These are phyloP conservation scores for Aix galericulata DNA, from an alignment of 2,113 vertebrate species.

Conservation along the genomic window DNA sequence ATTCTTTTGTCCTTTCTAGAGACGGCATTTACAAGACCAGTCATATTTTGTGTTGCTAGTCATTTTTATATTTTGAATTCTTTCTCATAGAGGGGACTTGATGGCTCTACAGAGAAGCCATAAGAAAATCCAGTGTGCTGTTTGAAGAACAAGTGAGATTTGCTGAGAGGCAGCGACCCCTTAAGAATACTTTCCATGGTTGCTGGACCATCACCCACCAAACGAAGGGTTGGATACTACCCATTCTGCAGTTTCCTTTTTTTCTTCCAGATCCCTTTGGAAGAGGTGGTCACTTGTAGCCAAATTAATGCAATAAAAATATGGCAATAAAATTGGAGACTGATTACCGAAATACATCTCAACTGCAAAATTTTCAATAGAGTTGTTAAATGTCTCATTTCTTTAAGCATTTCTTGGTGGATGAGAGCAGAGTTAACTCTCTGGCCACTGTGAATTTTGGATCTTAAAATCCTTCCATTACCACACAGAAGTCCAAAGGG, in stretches of 20 bases:
- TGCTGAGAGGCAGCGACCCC: neutral
- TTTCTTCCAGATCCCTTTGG: neutral
- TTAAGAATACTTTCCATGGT: neutral
- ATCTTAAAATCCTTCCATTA: neutral
- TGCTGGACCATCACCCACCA: neutral
- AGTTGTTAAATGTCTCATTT: neutral
- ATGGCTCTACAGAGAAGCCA: neutral
- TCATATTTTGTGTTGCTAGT: neutral
- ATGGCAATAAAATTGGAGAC: neutral
- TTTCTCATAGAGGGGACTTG: neutral
- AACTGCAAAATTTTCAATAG: neutral
- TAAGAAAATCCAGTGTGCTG: neutral
- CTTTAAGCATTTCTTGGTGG: neutral
- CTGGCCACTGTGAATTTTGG: neutral
- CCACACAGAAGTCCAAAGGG: neutral
- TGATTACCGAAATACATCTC: neutral
- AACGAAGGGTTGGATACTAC: neutral
- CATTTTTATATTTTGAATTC: conserved; percentile 19
- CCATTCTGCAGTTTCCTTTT: neutral
- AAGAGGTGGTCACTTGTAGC: neutral
- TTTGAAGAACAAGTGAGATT: neutral
- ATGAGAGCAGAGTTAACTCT: neutral
- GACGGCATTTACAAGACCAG: neutral
- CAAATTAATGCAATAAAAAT: neutral
- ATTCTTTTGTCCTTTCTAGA: conserved; percentile 37